These are phyloP conservation scores for Cyaniris semiargus DNA, from an alignment of 2,888 invertebrate species.

Conservation along the genomic window DNA sequence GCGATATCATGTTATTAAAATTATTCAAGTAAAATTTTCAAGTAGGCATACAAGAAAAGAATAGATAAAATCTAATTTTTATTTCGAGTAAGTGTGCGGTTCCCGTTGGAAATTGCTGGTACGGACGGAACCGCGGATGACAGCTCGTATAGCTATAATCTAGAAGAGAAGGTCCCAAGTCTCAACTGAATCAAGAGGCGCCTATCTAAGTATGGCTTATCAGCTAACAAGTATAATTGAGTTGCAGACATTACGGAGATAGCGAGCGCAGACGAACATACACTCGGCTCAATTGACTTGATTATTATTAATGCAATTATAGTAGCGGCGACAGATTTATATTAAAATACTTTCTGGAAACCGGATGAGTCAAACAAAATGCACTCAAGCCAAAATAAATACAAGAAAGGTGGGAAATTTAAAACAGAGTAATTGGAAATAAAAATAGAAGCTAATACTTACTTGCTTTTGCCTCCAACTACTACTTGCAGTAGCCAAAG, in stretches of 20 bases:
- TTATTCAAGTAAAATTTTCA: too few species aligned
- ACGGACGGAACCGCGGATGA: background rate
- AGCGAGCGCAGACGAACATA: constrained; percentile 3
- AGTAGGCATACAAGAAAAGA: too few species aligned
- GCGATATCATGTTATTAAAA: too few species aligned
- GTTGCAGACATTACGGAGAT: constrained; percentile 13
- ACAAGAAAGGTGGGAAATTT: background rate
- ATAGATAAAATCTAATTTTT: too few species aligned
- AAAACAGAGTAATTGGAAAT: background rate
- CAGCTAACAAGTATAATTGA: constrained; percentile 19
- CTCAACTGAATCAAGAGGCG: background rate
- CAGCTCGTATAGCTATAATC: background rate
- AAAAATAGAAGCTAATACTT: background rate
- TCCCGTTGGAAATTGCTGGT: background rate
- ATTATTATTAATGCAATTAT: constrained; percentile 19
- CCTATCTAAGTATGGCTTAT: constrained; percentile 6
- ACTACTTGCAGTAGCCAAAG: background rate
- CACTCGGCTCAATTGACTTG: background rate
- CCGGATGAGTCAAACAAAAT: background rate
- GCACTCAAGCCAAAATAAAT: background rate
- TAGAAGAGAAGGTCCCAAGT: background rate
- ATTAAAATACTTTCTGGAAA: background rate
- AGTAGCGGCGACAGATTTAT: background rate
- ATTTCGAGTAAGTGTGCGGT: background rate
- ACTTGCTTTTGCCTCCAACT: background rate